Evolutionary conservation across 2,797 vertebrate genomes (phyloP), one percentile per base, ranked within the genome.

Genomic region (Mionectes olivaceus): DNA sequence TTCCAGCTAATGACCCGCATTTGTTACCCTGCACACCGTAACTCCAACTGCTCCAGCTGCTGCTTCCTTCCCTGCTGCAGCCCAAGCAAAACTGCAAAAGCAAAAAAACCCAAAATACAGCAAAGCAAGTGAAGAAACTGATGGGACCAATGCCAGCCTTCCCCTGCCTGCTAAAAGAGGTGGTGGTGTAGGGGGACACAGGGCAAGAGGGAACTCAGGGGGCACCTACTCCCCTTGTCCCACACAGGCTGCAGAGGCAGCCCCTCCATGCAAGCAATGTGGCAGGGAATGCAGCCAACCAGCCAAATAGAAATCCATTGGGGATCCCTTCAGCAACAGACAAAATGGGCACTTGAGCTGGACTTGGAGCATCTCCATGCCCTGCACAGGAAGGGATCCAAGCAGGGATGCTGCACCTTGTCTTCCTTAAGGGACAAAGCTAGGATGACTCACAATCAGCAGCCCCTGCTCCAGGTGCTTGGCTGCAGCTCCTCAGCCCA

Each of bases 1-100:
- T 90, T 93, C 76, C 43, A 37, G 83, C 91, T 91, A 90, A 89
- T 60, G 86, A 93, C 82, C 87, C 65, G 64, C 75, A 56, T 84
- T 90, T 87, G 78, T 63, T 86, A 82, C 73, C 67, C 63, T 87
- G 74, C 78, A 85, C 64, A 63, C 69, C 1, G 0, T 52, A 80
- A 52, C 63, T 78, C 53, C 5, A 1, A 17, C 35, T 17, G 27
- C 64, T 63, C 47, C 83, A 75, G 94, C 89, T 83, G 89, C 74
- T 60, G 63, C 49, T 78, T 44, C 55, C 47, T 37, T 63, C 74
- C 65, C 79, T 1, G 4, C 44, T 1, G 4, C 37, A 89, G 68
- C 39, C 44, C 55, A 39, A n/a, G 44, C 33, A 87, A 78, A 93
- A 49, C 49, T 41, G n/a, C 47, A 80, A 71, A 80, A 56, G 24